Evolutionary conservation across 2,888 invertebrate species (phyloP).

Genomic region (Tineola bisselliella): DNA sequence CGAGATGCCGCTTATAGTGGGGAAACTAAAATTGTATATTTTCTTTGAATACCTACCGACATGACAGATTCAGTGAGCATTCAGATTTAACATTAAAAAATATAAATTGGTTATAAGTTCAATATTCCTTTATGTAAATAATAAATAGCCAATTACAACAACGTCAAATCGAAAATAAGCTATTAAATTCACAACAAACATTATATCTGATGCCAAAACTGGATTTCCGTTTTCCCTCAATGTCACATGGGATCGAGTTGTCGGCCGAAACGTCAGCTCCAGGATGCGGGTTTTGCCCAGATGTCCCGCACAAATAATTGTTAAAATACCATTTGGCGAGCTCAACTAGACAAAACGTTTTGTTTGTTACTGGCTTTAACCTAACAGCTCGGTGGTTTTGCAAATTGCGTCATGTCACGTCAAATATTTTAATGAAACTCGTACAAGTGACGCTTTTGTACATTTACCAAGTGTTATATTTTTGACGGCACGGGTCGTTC

Average conservation of each 20-base stretch:
- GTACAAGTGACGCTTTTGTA: not conserved
- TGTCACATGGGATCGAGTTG: constrained; percentile 2
- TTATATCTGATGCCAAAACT: not conserved
- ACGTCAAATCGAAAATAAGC: not conserved
- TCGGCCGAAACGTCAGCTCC: not conserved
- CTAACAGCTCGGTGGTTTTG: not conserved
- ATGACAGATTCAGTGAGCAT: too few species aligned
- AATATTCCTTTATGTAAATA: too few species aligned
- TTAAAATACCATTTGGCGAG: not conserved
- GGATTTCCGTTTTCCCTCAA: not conserved
- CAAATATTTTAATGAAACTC: not conserved
- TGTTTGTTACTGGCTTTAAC: not conserved
- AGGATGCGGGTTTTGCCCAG: not conserved
- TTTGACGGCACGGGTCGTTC: not conserved
- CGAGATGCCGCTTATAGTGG: too few species aligned
- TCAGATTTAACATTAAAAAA: too few species aligned
- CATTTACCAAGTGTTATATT: not conserved
- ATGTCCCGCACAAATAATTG: not conserved
- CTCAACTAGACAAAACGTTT: not conserved
- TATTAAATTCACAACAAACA: not conserved
- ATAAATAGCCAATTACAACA: too few species aligned
- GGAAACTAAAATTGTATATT: too few species aligned
- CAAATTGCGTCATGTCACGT: not conserved
- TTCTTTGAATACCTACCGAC: too few species aligned
- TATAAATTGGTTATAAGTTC: too few species aligned